phyloP scores from a whole-genome alignment of 2,113 vertebrate genomes.

The Chaetops frenatus region DNA sequence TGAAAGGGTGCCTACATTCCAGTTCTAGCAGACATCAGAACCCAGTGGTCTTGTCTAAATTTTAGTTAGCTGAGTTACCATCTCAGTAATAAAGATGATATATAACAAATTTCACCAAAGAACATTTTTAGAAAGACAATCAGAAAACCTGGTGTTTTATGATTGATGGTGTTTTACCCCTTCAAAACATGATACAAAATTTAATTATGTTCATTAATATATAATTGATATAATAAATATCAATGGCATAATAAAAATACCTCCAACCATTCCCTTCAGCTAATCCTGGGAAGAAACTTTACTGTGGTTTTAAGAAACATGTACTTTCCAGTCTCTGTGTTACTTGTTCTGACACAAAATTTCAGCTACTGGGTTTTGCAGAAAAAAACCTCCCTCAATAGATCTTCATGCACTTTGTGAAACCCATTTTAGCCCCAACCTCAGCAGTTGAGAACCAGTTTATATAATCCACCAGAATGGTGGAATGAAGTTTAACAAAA shows the following conservation, averaged over 20 bases:
- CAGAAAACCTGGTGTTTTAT: not conserved
- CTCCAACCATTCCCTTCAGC: not conserved
- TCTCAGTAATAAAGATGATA: not conserved
- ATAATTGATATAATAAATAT: not conserved
- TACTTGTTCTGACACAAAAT: not conserved
- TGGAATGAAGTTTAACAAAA: not conserved
- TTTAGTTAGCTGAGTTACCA: not conserved
- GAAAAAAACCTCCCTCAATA: not conserved
- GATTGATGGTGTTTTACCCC: not conserved
- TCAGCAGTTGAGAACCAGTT: not conserved
- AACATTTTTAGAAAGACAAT: not conserved
- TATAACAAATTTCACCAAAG: not conserved
- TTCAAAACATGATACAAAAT: not conserved
- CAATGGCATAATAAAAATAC: not conserved
- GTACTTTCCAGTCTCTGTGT: accelerated
- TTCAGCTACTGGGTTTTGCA: not conserved
- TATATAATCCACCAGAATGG: not conserved
- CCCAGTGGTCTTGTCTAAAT: not conserved
- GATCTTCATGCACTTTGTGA: not conserved
- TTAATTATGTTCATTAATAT: not conserved
- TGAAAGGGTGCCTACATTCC: not conserved
- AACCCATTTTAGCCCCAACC: not conserved
- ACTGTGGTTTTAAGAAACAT: accelerated
- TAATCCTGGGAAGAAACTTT: not conserved
- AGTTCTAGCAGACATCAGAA: not conserved